Percentiles rank a stretch among this genome's conserved stretches.
Evolutionary conservation across 2,888 invertebrate genomes (phyloP).

Genomic region (Neocrepidodera transversa): DNA sequence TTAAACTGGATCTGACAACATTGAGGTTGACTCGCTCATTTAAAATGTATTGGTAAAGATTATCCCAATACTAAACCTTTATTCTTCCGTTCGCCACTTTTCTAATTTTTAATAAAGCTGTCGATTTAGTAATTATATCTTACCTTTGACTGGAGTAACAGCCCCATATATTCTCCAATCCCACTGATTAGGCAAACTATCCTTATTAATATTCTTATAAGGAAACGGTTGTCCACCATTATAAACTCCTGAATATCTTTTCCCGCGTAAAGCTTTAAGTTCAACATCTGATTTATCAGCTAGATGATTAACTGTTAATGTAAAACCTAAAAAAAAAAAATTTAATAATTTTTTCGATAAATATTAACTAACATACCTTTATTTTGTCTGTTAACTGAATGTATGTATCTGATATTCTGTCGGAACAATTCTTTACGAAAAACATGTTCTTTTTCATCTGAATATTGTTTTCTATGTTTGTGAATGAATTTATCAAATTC

Average conservation of each 20-base stretch:
- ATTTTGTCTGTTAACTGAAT: constrained; percentile 55
- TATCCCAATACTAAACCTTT: too few species aligned
- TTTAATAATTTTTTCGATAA: not conserved
- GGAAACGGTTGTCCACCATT: constrained; percentile 85
- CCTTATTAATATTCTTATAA: constrained; percentile 63
- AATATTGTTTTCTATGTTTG: constrained; percentile 76
- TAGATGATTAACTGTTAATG: constrained; percentile 84
- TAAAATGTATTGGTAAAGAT: too few species aligned
- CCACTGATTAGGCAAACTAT: constrained; percentile 73
- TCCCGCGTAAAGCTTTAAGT: constrained; percentile 76
- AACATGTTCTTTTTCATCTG: constrained; percentile 69
- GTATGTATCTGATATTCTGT: constrained; percentile 79
- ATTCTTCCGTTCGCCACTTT: too few species aligned
- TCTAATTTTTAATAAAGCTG: too few species aligned
- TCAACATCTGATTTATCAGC: constrained; percentile 84
- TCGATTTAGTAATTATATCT: too few species aligned
- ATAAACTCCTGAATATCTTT: constrained; percentile 66
- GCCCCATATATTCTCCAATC: constrained; percentile 95
- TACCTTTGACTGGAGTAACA: constrained; percentile 90
- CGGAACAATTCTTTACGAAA: constrained; percentile 80
- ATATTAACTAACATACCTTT: too few species aligned
- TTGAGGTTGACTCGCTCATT: too few species aligned
- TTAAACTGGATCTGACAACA: too few species aligned
- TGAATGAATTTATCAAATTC: constrained; percentile 79
- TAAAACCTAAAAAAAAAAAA: constrained; percentile 65